Evolutionary conservation across 1,140 invertebrate genomes (phyloP), one percentile per base, ranked within the genome.

Genomic region (Leptoteleia sp.): DNA sequence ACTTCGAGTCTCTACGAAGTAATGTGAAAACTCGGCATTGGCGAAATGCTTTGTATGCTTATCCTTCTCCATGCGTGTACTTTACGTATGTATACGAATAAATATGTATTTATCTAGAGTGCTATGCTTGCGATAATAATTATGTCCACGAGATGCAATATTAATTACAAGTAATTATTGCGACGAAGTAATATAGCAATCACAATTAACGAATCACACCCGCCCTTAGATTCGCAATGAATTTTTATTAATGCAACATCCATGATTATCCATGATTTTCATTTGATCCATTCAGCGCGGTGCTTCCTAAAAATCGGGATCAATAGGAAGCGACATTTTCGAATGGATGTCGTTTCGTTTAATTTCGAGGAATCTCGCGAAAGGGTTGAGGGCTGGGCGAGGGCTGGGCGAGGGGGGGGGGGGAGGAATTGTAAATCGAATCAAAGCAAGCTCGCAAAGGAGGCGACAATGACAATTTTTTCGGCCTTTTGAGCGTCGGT

Each of bases 91-190:
- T 55, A 42, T 68, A 52, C 62, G 54, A 78, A 78, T 72, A 78
- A 61, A 68, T 79, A 79, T 45, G 61, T 73, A 73, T 68, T 64
- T 27, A 52, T 72, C 55, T 79, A 78, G 12, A 55, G 48, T n/a
- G 48, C 61, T 79, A 79, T 73, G 38, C 37, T 75, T 67, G 71
- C 22, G 52, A 67, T 62, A 68, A 79, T 62, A 73, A 68, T 72
- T 72, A 62, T 65, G 38, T 50, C 33, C 47, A 73, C n/a, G 35
- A 72, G 47, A 64, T 73, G 76, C 68, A 50, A 70, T 70, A 59
- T 70, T 70, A 79, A 79, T 73, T 73, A 70, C 55, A 73, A 73
- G 55, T 50, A 79, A 73, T 73, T 79, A 73, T 73, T 70, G 45
- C 57, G 67, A 77, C 25, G 64, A 70, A 64, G 25, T 64, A 67